These are phyloP conservation scores for Pseudorectes ferrugineus DNA, from an alignment of 2,113 vertebrate species.

Conservation along the genomic window DNA sequence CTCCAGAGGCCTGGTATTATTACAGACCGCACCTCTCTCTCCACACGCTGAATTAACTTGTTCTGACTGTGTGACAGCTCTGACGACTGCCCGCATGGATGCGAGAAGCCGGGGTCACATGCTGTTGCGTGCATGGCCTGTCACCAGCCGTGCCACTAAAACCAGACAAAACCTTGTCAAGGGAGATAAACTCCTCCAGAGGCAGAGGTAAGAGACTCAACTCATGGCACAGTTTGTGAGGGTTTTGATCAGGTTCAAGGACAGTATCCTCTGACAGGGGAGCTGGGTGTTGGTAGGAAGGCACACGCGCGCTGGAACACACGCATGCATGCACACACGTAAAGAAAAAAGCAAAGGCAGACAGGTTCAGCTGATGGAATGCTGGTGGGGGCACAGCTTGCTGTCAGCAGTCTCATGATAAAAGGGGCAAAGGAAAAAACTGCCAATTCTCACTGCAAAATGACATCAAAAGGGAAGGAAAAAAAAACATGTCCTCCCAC, in stretches of 20 bases:
- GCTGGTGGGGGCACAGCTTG: background rate
- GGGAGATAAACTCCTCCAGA: conserved; percentile 68
- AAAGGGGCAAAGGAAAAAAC: background rate
- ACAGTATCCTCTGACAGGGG: conserved; percentile 27
- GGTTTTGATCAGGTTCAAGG: conserved; percentile 72
- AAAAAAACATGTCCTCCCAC: background rate
- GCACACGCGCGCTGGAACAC: fast-evolving
- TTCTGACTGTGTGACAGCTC: conserved; percentile 77
- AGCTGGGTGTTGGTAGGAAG: background rate
- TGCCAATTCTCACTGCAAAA: background rate
- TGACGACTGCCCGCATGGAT: conserved; percentile 37
- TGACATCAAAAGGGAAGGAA: background rate
- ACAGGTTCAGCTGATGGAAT: background rate
- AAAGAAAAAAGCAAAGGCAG: background rate
- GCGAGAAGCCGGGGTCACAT: conserved; percentile 62
- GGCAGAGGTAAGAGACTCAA: conserved; percentile 60
- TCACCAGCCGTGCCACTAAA: conserved; percentile 63
- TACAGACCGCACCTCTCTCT: conserved; percentile 55
- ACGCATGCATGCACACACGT: fast-evolving
- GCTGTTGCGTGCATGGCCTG: conserved; percentile 63
- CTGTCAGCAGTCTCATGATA: background rate
- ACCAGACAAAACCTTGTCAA: conserved; percentile 73
- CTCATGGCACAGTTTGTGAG: background rate
- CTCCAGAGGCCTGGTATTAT: conserved; percentile 73
- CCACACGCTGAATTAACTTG: conserved; percentile 74